Evolutionary conservation across 2,888 invertebrate species (phyloP).

Genomic region (Pilophorus perplexus): DNA sequence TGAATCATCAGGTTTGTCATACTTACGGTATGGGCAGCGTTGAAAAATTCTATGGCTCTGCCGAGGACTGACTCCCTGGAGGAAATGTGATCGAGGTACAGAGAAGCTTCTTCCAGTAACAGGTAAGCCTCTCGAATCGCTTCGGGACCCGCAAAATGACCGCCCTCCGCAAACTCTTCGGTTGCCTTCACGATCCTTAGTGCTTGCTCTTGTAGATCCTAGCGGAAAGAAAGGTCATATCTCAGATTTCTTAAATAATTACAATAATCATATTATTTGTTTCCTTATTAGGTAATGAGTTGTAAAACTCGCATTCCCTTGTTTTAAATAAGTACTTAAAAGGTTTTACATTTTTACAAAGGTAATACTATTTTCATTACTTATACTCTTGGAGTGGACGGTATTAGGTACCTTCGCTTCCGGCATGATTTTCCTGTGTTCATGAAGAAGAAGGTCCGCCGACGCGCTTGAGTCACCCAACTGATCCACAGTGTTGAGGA

Average conservation of each 20-base stretch:
- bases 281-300: no score
- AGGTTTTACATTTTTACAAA: not conserved
- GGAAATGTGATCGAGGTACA: conserved; percentile 70
- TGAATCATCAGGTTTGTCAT: no score
- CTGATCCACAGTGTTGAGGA: conserved; percentile 59
- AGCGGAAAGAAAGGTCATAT: conserved; percentile 31
- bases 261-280: no score
- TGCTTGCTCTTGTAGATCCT: conserved; percentile 70
- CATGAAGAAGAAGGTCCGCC: conserved; percentile 65
- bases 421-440: conserved; percentile 65
- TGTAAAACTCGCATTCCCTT: no score
- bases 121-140: conserved; percentile 66
- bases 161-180: conserved; percentile 68
- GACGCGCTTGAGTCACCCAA: conserved; percentile 71
- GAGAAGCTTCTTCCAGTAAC: conserved; percentile 64
- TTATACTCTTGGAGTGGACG: no score
- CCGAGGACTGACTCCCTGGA: conserved; percentile 65
- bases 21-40: conserved; percentile 63
- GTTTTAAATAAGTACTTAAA: no score
- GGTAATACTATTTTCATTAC: no score
- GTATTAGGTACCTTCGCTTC: conserved; percentile 73
- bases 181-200: conserved; percentile 74
- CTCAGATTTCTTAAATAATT: no score
- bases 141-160: conserved; percentile 68
- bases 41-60: conserved; percentile 69